These are phyloP conservation scores for Eulemur rufifrons DNA, from an alignment of 2,113 vertebrate genomes.

Conservation along the genomic window DNA sequence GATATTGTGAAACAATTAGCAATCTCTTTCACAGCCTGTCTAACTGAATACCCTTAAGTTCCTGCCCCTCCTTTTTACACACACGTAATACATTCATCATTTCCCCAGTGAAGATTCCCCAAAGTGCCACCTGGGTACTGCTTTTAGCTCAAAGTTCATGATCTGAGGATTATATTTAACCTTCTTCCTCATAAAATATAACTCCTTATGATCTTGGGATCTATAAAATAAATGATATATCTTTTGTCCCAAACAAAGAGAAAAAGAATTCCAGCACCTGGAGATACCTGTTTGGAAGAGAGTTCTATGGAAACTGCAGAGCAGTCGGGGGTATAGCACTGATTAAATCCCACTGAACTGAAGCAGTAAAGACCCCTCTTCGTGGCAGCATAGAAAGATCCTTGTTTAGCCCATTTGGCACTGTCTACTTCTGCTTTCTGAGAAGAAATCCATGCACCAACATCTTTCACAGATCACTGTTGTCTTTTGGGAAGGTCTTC, in stretches of 20 bases:
- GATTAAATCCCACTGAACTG: not conserved
- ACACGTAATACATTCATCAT: accelerated
- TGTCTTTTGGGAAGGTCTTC: not conserved
- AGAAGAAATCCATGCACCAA: not conserved
- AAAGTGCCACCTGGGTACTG: not conserved
- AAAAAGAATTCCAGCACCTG: not conserved
- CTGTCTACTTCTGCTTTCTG: too few species aligned
- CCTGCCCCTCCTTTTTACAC: not conserved
- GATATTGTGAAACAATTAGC: not conserved
- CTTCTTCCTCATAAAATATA: not conserved
- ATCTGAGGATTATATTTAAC: not conserved
- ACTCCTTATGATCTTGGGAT: not conserved
- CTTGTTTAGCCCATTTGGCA: not conserved
- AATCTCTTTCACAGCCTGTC: not conserved
- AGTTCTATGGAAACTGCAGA: not conserved
- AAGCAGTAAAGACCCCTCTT: not conserved
- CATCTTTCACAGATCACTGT: not conserved
- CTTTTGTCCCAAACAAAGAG: not conserved
- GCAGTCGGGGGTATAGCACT: not conserved
- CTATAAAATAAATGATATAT: not conserved
- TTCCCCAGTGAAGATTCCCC: not conserved
- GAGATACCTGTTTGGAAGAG: not conserved
- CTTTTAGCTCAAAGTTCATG: not conserved
- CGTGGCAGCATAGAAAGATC: not conserved
- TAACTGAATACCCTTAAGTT: not conserved